phyloP scores from a whole-genome alignment of 2,888 invertebrate genomes.

The Colostygia pectinataria region DNA sequence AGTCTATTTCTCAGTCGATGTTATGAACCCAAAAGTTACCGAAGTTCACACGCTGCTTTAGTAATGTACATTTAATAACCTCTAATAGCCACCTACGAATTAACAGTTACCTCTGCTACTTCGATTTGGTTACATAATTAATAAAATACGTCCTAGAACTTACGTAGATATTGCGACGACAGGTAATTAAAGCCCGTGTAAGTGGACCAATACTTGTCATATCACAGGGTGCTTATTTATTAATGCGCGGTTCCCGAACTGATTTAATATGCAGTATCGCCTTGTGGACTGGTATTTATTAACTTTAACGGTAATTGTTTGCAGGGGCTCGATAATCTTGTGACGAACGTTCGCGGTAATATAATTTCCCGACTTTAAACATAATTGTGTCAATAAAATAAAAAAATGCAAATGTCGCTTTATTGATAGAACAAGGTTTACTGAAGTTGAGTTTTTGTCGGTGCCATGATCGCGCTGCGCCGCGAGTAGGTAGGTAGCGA shows the following conservation, averaged over 20 bases:
- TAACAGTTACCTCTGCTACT: conserved; percentile 35
- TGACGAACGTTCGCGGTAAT: conserved; percentile 34
- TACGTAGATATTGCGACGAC: conserved; percentile 51
- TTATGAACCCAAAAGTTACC: conserved; percentile 1
- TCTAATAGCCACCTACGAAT: conserved; percentile 31
- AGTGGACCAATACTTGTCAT: conserved; percentile 64
- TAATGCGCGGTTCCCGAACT: conserved; percentile 55
- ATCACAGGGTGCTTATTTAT: conserved; percentile 65
- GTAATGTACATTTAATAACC: conserved; percentile 28
- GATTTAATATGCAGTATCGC: conserved; percentile 70
- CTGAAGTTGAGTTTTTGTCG: conserved; percentile 64
- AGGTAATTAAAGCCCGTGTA: conserved; percentile 66
- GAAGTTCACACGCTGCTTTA: conserved; percentile 13
- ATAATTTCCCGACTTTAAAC: conserved; percentile 29
- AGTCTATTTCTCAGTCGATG: not conserved
- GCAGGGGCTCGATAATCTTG: conserved; percentile 42
- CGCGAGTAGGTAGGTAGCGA: conserved; percentile 9
- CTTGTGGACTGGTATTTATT: conserved; percentile 57
- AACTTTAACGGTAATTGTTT: conserved; percentile 59
- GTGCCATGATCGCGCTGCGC: conserved; percentile 53
- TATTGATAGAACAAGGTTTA: conserved; percentile 77
- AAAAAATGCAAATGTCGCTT: conserved; percentile 66
- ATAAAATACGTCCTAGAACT: conserved; percentile 42
- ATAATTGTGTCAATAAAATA: conserved; percentile 37
- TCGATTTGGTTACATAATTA: conserved; percentile 51